These are phyloP conservation scores for Centropus unirufus DNA, from an alignment of 2,113 vertebrate species.

Conservation along the genomic window DNA sequence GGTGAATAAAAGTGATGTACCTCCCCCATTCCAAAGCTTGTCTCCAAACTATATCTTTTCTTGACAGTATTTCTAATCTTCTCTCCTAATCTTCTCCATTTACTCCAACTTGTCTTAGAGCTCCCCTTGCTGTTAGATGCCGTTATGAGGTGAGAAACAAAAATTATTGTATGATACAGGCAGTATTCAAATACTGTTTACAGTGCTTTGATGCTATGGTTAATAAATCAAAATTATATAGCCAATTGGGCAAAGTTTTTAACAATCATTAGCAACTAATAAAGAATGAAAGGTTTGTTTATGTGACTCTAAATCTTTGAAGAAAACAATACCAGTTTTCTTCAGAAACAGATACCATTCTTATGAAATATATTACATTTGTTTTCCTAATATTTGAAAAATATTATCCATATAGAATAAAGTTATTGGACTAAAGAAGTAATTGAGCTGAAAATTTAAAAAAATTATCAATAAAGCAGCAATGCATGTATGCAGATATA, in stretches of 20 bases:
- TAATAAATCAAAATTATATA: not conserved
- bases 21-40: not conserved
- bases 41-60: not conserved
- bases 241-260: not conserved
- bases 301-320: not conserved
- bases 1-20: not conserved
- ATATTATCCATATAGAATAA: not conserved
- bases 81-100: not conserved
- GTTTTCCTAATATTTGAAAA: not conserved
- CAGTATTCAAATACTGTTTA: not conserved
- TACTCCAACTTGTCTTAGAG: constrained; percentile 60
- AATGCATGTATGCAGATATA: not conserved
- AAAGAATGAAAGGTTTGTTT: not conserved
- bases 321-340: not conserved
- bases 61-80: not conserved
- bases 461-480: not conserved
- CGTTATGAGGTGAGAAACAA: not conserved
- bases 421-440: not conserved
- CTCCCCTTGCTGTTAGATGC: constrained; percentile 63
- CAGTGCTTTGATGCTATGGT: not conserved
- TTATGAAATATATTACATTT: not conserved
- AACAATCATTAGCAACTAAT: not conserved
- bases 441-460: not conserved
- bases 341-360: not conserved
- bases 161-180: not conserved